Percentiles rank a stretch among this genome's conserved stretches.
These are phyloP conservation scores for Ectemnius lituratus DNA, from an alignment of 2,888 invertebrate species.

Conservation along the genomic window DNA sequence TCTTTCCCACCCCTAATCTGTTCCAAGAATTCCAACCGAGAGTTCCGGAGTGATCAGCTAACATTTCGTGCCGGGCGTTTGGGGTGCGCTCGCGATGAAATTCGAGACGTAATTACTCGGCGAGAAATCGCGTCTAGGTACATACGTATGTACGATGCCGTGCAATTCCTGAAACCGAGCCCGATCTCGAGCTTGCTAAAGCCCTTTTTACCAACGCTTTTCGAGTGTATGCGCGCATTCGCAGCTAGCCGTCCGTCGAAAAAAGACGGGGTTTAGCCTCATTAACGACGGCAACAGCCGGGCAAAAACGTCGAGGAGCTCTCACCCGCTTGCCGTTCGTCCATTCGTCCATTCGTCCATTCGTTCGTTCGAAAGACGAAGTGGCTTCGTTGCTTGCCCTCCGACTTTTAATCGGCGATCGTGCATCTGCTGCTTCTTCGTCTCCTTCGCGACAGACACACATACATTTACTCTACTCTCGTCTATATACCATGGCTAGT, in stretches of 20 bases:
- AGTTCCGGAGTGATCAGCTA: background rate
- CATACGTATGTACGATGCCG: constrained; percentile 7
- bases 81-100: constrained; percentile 27
- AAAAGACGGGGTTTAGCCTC: constrained; percentile 35
- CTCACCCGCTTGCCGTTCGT: constrained; percentile 21
- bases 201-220: too few relatives aligned
- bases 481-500: too few relatives aligned
- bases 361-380: constrained; percentile 30
- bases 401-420: constrained; percentile 37
- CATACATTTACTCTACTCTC: too few relatives aligned
- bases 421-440: background rate
- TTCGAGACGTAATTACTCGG: constrained; percentile 40
- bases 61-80: constrained; percentile 34
- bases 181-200: background rate
- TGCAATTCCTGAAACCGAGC: constrained; percentile 38
- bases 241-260: background rate
- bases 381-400: constrained; percentile 12
- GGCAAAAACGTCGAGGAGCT: constrained; percentile 38
- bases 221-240: too few relatives aligned
- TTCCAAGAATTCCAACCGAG: too few relatives aligned
- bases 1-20: too few relatives aligned
- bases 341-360: constrained; percentile 23
- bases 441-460: too few relatives aligned
- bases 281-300: constrained; percentile 41
- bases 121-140: constrained; percentile 38